Evolutionary conservation across 2,797 vertebrate genomes (phyloP).

Genomic region (Sebastes ruberrimus): DNA sequence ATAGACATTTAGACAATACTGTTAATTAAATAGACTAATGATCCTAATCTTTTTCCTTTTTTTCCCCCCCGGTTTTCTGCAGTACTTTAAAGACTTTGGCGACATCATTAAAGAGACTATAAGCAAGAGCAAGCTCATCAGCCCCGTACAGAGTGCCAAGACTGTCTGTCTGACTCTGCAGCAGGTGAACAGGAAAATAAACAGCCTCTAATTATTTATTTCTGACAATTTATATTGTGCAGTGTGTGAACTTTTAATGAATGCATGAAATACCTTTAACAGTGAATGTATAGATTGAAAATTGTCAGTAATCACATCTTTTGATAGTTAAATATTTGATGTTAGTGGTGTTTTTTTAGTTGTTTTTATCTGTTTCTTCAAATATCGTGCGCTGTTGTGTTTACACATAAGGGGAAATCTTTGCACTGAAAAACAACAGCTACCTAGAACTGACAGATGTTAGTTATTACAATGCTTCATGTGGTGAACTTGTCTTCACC

Average conservation of each 20-base stretch:
- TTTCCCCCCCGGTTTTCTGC: not conserved
- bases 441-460: not conserved
- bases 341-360: not conserved
- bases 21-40: constrained; percentile 7
- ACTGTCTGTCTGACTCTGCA: constrained; percentile 88
- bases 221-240: not conserved
- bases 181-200: constrained; percentile 81
- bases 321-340: not conserved
- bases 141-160: constrained; percentile 83
- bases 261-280: not conserved
- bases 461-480: not conserved
- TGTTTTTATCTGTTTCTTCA: not conserved
- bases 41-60: not conserved
- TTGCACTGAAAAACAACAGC: not conserved
- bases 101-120: constrained; percentile 93
- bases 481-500: not conserved
- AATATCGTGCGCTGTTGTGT: not conserved
- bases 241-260: not conserved
- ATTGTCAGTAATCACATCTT: not conserved
- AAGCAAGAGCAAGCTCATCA: constrained; percentile 83
- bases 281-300: not conserved
- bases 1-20: constrained; percentile 1
- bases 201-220: not conserved
- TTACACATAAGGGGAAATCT: not conserved
- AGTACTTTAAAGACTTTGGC: constrained; percentile 90